Conservation (phyloP, 2,797 vertebrate genomes). For the Xiphophorus birchmanni region DNA sequence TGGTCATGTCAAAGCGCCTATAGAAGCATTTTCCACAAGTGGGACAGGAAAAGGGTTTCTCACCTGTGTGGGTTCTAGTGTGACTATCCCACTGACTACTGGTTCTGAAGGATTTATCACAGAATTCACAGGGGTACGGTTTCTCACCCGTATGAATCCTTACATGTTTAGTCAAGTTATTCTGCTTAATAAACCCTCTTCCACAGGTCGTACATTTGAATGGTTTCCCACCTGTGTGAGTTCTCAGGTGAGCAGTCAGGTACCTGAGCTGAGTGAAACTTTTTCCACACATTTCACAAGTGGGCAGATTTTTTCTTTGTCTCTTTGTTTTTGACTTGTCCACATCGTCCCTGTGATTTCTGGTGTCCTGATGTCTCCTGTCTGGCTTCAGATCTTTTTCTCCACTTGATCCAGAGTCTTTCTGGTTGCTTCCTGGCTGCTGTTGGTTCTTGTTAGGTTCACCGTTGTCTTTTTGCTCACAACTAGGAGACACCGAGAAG, state of each 20-base stretch:
- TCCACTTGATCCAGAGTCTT: not conserved
- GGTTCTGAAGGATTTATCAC: conserved; percentile 3
- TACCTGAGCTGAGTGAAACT: conserved; percentile 1
- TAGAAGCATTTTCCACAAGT: conserved; percentile 1
- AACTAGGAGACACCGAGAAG: not conserved
- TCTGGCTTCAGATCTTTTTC: not conserved
- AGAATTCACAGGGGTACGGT: not conserved
- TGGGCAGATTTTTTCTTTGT: not conserved
- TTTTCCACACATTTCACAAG: conserved; percentile 1
- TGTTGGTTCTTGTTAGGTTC: not conserved
- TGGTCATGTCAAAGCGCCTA: not conserved
- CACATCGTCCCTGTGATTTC: not conserved
- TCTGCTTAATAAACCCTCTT: not conserved
- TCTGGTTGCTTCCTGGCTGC: not conserved
- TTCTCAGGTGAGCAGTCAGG: conserved; percentile 8
- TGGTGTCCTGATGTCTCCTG: not conserved
- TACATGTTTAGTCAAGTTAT: not conserved
- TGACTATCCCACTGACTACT: conserved; percentile 7
- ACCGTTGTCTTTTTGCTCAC: not conserved
- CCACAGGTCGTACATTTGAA: not conserved
- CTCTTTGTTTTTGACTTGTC: not conserved
- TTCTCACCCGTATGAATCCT: conserved; percentile 10
- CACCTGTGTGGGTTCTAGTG: conserved; percentile 1
- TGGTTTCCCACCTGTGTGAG: not conserved
- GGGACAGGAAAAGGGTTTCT: not conserved